phyloP scores from a whole-genome alignment of 2,113 vertebrate species.

The Chionomys nivalis region DNA sequence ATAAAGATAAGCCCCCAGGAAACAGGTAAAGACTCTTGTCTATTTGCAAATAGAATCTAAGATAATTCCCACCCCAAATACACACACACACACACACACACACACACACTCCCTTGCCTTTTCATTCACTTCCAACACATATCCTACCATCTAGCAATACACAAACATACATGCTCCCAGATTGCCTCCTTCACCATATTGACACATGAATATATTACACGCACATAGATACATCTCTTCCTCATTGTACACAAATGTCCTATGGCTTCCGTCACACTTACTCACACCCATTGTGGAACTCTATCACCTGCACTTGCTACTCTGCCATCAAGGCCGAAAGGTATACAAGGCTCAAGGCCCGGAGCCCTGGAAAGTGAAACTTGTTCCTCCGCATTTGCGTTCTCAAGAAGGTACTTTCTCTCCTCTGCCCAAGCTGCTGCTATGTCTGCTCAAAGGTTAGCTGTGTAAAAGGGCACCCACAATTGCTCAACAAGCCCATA shows the following conservation, averaged over 20 bases:
- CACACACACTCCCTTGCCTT: not conserved
- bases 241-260: not conserved
- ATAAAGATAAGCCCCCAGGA: not conserved
- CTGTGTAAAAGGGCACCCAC: not conserved
- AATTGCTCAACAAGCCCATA: rapidly evolving
- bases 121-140: not conserved
- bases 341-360: not conserved
- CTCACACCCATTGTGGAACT: not conserved
- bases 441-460: not conserved
- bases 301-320: not conserved
- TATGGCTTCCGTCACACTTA: not conserved
- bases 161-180: not conserved
- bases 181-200: not conserved
- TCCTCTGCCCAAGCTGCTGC: not conserved
- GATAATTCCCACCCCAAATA: too few species aligned
- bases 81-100: not conserved
- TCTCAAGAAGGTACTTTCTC: not conserved
- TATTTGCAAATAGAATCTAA: not conserved
- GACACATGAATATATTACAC: not conserved
- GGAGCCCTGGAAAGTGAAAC: not conserved
- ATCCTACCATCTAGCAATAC: not conserved
- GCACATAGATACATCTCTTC: rapidly evolving
- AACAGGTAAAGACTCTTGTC: not conserved
- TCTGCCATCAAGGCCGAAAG: not conserved
- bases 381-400: not conserved